Conservation (phyloP, 1,140 invertebrate species). For the Drosophila simulans region DNA sequence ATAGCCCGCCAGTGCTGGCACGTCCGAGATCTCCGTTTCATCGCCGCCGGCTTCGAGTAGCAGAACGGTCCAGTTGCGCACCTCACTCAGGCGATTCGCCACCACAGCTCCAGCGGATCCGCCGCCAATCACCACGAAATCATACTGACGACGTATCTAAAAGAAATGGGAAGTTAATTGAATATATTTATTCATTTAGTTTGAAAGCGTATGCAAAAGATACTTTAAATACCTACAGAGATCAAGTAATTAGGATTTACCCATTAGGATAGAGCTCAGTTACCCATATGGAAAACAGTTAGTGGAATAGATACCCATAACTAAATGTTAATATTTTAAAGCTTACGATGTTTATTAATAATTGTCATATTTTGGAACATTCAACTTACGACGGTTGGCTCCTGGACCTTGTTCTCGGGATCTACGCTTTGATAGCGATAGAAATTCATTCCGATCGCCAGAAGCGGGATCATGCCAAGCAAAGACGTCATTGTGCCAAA, state of each 20-base stretch:
- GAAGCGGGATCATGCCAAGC: conserved; percentile 90
- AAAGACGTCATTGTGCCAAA: conserved; percentile 86
- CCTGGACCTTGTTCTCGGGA: conserved; percentile 91
- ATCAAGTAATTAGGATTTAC: background rate
- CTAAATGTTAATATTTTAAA: too few relatives aligned
- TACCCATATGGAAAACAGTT: too few relatives aligned
- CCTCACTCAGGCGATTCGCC: conserved; percentile 93
- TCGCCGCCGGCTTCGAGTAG: conserved; percentile 93
- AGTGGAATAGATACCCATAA: too few relatives aligned
- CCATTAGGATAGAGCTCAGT: too few relatives aligned
- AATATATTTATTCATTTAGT: too few relatives aligned
- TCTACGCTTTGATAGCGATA: conserved; percentile 92
- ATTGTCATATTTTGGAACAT: too few relatives aligned
- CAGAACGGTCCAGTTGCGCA: conserved; percentile 91
- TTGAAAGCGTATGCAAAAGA: background rate
- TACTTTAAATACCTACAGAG: too few relatives aligned
- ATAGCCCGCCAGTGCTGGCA: conserved; percentile 91
- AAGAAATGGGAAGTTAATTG: background rate
- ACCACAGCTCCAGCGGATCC: conserved; percentile 96
- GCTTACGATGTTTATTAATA: too few relatives aligned
- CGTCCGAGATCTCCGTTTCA: conserved; percentile 92
- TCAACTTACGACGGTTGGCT: conserved; percentile 88
- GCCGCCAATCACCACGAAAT: conserved; percentile 95
- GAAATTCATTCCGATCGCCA: conserved; percentile 91
- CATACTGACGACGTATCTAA: conserved; percentile 90